These are phyloP conservation scores for Drosophila leonis DNA, from an alignment of 2,888 invertebrate genomes.

Conservation along the genomic window DNA sequence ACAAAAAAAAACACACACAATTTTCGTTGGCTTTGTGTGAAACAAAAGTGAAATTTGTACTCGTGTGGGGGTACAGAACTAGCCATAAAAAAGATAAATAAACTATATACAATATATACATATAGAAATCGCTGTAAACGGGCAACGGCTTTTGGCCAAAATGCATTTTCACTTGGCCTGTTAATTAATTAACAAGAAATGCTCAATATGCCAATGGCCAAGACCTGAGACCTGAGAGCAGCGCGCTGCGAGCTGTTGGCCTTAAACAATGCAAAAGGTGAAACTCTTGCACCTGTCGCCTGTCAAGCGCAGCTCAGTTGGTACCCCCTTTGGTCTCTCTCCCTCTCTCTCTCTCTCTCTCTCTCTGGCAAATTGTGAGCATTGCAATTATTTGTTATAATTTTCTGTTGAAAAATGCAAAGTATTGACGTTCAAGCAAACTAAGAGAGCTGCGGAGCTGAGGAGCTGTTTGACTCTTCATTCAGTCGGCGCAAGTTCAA, in stretches of 20 bases:
- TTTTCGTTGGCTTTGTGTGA: slow-evolving; percentile 73
- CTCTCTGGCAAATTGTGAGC: slow-evolving; percentile 51
- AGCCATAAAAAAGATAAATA: slow-evolving; percentile 34
- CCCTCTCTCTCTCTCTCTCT: not conserved
- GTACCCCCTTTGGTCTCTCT: not conserved
- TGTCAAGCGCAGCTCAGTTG: slow-evolving; percentile 27
- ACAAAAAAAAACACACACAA: slow-evolving; percentile 5
- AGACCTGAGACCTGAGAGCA: slow-evolving; percentile 16
- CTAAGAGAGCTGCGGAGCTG: slow-evolving; percentile 13
- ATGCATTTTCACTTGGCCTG: slow-evolving; percentile 74
- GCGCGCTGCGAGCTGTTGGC: slow-evolving; percentile 30
- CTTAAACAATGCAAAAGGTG: slow-evolving; percentile 57
- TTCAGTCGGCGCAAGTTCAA: slow-evolving; percentile 72
- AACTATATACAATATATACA: not conserved
- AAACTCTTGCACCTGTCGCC: slow-evolving; percentile 72
- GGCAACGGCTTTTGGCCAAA: slow-evolving; percentile 56
- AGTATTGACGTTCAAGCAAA: slow-evolving; percentile 58
- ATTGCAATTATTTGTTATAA: slow-evolving; percentile 77
- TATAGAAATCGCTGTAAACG: slow-evolving; percentile 56
- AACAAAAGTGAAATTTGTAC: slow-evolving; percentile 76
- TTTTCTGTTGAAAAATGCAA: slow-evolving; percentile 78
- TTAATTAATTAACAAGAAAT: slow-evolving; percentile 60
- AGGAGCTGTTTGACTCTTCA: slow-evolving; percentile 2
- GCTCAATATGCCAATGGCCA: slow-evolving; percentile 27
- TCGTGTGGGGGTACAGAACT: slow-evolving; percentile 73